Base-by-base conservation (phyloP, 2,113 vertebrate genomes). In the Dipodomys spectabilis region DNA sequence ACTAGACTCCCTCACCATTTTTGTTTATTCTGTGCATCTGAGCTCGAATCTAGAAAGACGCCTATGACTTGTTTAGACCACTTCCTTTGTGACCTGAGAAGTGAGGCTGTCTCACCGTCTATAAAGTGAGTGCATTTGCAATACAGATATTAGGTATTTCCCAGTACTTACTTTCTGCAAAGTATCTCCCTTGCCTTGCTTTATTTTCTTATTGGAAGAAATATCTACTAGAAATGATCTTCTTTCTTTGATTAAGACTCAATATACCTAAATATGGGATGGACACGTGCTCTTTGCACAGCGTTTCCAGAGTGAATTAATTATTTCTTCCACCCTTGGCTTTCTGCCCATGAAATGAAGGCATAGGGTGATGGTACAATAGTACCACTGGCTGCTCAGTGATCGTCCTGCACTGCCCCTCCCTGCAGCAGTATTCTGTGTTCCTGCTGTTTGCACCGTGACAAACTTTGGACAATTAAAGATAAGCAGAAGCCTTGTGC, bases 311-410 rank as follows among this genome's bases (percentile, higher is more conserved):
- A 67, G 62, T 22, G 18, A 65, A 30, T 72, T 86, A 30, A 30
- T 67, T 86, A 30, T 82, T 39, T 28, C 57, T 82, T 27, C 25
- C 35, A 1, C 13, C 2, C 11, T 62, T 79, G 77, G 30, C 64
- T 86, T 90, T 91, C 57, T 87, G 65, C 10, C 44, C 67, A 28
- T 88, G 32, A 80, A 90, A 74, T 32, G 53, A 39, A 68, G n/a
- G 23, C 25, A 20, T 2, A 49, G 23, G 62, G 53, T 18, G 15
- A 18, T 64, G 62, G 23, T 64, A 25, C 11, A 23, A 4, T 64
- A 64, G 18, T 23, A 9, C 32, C 39, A 5, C 23, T 73, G 23
- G 2, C 15, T 7, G 45, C 45, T 35, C 27, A 22, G 3, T 64
- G 60, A 65, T 44, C 13, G 53, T 78, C 23, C 45, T 32, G 25